Evolutionary conservation across 1,140 invertebrate genomes (phyloP), one percentile per base, ranked within the genome.

Genomic region (Chlorops oryzae): DNA sequence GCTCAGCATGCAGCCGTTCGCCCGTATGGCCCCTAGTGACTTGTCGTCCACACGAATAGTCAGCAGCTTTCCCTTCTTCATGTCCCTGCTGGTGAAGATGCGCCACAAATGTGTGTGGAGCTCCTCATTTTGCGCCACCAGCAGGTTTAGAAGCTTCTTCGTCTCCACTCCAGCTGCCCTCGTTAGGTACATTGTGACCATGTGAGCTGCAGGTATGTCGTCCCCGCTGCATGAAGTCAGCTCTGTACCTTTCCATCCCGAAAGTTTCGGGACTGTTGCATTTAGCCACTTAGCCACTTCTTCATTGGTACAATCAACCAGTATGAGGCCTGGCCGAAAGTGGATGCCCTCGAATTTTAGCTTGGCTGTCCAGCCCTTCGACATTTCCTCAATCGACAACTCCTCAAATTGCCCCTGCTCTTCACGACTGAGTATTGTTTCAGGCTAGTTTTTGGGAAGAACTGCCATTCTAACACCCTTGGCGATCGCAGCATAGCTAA

Each of bases 271-370:
- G 2, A 40, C 40, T 13, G 21, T 18, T 12, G 38, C 37, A 27
- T 12, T 25, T 2, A 48, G 35, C 47, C 47, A 48, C 22, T 40
- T 37, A 13, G 47, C 37, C 2, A 37, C 32, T 13, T 39, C 18
- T 17, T 48, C 21, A 40, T 27, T 48, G 13, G 12, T 10, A 17
- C 47, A 48, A 40, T 48, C 47, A 24, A 48, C 23, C 9, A 48
- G 4, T 12, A 48, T 13, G 21, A 48, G 4, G 15, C 47, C 47
- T 15, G 47, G 47, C 17, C 32, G 24, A 5, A 22, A n/a, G 12
- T 25, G 35, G 25, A 48, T 23, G 15, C 47, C 37, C 34, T 48
- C 47, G 40, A 48, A 48, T 32, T 48, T 25, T 15, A 47, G 34
- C 37, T 47, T 47, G n/a, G n/a, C n/a, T n/a, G n/a, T n/a, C n/a